Percentiles rank a stretch among this genome's conserved stretches.
These are phyloP conservation scores for Callorhinus ursinus DNA, from an alignment of 2,113 vertebrate genomes.

Conservation along the genomic window DNA sequence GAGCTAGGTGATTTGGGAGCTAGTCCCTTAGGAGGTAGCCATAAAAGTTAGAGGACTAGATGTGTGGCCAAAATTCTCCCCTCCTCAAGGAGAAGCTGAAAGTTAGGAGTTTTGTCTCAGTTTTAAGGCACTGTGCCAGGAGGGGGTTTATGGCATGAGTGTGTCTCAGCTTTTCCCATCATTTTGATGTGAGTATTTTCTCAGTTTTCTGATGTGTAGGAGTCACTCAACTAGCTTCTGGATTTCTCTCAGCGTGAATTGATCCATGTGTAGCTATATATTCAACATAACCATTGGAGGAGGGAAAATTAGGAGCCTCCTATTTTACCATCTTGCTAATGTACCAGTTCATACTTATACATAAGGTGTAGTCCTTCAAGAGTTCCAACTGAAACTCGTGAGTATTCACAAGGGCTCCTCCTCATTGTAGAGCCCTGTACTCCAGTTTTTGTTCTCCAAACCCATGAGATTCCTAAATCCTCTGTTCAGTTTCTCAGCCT, in stretches of 20 bases:
- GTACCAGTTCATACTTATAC: not conserved
- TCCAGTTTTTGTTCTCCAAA: not conserved
- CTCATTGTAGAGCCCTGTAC: not conserved
- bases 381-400: not conserved
- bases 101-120: not conserved
- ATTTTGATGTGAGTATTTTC: not conserved
- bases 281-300: not conserved
- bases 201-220: not conserved
- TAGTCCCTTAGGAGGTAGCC: not conserved
- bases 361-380: not conserved
- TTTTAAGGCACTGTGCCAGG: not conserved
- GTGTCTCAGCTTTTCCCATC: not conserved
- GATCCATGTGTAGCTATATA: not conserved
- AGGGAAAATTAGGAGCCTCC: not conserved
- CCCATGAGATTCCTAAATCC: not conserved
- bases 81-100: not conserved
- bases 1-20: not conserved
- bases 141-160: not conserved
- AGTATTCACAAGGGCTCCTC: not conserved
- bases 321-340: not conserved
- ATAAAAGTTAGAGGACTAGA: not conserved
- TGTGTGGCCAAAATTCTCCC: not conserved
- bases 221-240: not conserved
- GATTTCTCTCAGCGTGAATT: constrained; percentile 14
- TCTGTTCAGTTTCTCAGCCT: constrained; percentile 44